Conservation (phyloP, 2,888 invertebrate species). For the Oligia fasciuncula region DNA sequence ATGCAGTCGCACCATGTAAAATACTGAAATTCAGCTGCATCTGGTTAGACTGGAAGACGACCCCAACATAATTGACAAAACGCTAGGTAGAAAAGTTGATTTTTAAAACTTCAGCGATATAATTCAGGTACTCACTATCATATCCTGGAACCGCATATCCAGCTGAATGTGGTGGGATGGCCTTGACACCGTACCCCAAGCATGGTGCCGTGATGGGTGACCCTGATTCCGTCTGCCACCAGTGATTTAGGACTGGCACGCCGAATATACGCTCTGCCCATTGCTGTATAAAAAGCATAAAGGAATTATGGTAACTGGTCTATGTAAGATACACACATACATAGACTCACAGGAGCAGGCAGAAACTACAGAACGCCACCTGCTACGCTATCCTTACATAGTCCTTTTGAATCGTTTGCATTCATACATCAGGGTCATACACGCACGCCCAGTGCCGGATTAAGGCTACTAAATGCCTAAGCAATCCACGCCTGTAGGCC, state of each 20-base stretch:
- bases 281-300: slow-evolving; percentile 70
- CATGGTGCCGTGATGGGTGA: slow-evolving; percentile 96
- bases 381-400: background rate
- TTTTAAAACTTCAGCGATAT: background rate
- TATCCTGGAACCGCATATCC: slow-evolving; percentile 97
- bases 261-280: slow-evolving; percentile 87
- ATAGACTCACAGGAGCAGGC: background rate
- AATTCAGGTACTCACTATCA: slow-evolving; percentile 90
- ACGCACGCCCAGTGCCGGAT: no score
- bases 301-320: background rate
- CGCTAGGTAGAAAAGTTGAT: background rate
- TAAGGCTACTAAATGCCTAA: no score
- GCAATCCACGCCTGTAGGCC: no score
- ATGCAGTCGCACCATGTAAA: background rate
- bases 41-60: background rate
- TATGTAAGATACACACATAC: background rate
- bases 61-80: background rate
- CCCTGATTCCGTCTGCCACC: slow-evolving; percentile 99
- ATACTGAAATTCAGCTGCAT: background rate
- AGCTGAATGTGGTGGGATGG: slow-evolving; percentile 93
- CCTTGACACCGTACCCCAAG: slow-evolving; percentile 93
- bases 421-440: background rate
- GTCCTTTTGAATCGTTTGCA: background rate
- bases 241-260: slow-evolving; percentile 94
- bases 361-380: background rate